Evolutionary conservation across 2,113 vertebrate genomes (phyloP), one percentile per base, ranked within the genome.

Genomic region (Pelvicachromis taeniatus): DNA sequence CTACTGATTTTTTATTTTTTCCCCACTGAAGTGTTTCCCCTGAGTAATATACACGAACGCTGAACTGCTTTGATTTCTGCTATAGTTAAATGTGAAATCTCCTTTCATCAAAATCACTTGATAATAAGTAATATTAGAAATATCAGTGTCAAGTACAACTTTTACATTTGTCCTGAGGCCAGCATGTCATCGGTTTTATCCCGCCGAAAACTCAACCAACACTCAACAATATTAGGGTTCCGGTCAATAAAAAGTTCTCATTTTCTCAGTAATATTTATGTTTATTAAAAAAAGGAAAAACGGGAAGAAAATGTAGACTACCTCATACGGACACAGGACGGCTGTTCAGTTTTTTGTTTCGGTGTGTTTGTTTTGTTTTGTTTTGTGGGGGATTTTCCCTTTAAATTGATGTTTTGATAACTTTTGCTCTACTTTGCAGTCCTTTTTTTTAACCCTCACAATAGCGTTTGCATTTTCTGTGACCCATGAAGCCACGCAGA

Each of bases 311-410:
- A 35, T 35, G 7, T 35, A 65, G 0, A 65, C 2, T 40, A 9
- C 38, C 33, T 35, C 33, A 14, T 8, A 21, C 31, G 21, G 0
- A 40, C 35, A 40, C 0, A 0, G 61, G n/a, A 40, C 35, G 23
- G 12, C 61, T 40, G 61, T 65, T 40, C 33, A 40, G 19, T 65
- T 65, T 65, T 65, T 1, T 1, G 14, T 2, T 14, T 7, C 40
- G 59, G 33, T 13, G 13, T 13, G 38, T 65, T 65, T 19, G 33
- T 13, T n/a, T 0, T 7, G 10, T 63, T 63, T 63, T 63, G 33
- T 4, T 4, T 10, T 4, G 0, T 38, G n/a, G n/a, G n/a, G n/a
- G n/a, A n/a, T 65, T 63, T 13, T 19, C 6, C 33, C 21, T 40
- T 38, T 65, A 13, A 65, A 40, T 65, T 40, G 61, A 21, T 40